These are phyloP conservation scores for Anguilla obscura DNA, from an alignment of 2,797 vertebrate genomes.

Conservation along the genomic window DNA sequence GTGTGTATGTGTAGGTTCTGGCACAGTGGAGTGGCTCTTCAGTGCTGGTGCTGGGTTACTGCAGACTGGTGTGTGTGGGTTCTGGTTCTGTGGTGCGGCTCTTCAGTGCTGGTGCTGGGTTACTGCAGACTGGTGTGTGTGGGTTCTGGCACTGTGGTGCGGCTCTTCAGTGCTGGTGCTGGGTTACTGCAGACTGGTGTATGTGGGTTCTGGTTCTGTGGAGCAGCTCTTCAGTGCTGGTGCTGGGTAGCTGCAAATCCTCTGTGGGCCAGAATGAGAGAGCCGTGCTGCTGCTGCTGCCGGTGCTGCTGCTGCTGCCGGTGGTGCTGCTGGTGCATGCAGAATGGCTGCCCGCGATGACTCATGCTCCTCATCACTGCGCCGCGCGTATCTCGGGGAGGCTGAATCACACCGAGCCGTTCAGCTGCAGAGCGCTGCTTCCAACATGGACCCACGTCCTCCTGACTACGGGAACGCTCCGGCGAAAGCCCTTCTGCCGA, in stretches of 20 bases:
- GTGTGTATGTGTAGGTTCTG: background rate
- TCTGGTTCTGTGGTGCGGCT: constrained; percentile 11
- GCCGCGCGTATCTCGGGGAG: constrained; percentile 68
- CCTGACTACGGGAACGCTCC: constrained; percentile 51
- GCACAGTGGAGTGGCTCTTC: too few species aligned
- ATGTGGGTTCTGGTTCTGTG: too few species aligned
- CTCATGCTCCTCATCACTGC: constrained; percentile 61
- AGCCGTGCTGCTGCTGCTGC: background rate
- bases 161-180: too few species aligned
- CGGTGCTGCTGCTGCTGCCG: too few species aligned
- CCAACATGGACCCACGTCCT: constrained; percentile 45
- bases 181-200: too few species aligned
- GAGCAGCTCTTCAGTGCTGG: background rate
- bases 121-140: background rate
- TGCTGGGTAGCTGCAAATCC: background rate
- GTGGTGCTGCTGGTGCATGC: constrained; percentile 51
- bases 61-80: background rate
- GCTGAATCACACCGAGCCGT: constrained; percentile 64
- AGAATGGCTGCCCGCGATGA: constrained; percentile 71
- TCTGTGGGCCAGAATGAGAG: background rate
- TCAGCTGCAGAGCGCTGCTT: background rate
- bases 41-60: too few species aligned
- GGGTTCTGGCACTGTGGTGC: background rate
- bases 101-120: background rate
- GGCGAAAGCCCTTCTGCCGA: constrained; percentile 23